Evolutionary conservation across 2,797 vertebrate genomes (phyloP), one percentile per base, ranked within the genome.

Genomic region (Cryptoblepharus egeriae): DNA sequence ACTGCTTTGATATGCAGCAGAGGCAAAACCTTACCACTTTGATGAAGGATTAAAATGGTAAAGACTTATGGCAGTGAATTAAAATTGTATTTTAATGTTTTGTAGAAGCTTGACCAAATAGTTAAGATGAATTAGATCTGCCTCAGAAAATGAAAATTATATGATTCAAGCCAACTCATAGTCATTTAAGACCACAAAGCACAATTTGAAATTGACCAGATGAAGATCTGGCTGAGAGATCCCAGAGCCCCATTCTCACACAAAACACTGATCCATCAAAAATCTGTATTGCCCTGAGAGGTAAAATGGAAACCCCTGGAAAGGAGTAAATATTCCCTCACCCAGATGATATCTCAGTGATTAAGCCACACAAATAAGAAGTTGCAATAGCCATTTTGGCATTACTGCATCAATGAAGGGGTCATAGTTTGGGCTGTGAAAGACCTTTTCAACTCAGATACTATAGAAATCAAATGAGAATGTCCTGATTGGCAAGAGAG

Each of bases 1-100:
- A 93, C 85, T 75, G 91, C 90, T 94, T 91, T 94, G 91, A 91
- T 93, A 93, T 77, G 69, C 60, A 1, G 3, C 67, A 75, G 84
- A 92, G 82, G 77, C 92, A 92, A 94, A 42, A 49, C 85, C 80
- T 78, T 92, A 57, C 28, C 22, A 83, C 85, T 87, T 87, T 91
- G 80, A 69, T 92, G 81, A 82, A 87, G 64, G 81, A 86, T 91
- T 93, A 85, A 82, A 86, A 58, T 89, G 90, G 95, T 88, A 83
- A 84, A 80, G 78, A 58, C 84, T 82, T 87, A 70, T 92, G 86
- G 88, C 86, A 85, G 57, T 2, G 0, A 89, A 91, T 91, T 90
- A 93, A 92, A 93, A 93, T 90, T 32, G 92, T 73, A 87, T 85
- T 85, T 74, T 68, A 88, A 81, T 5, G 0, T 74, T 85, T 87